Percentiles rank a stretch among this genome's conserved stretches.
Evolutionary conservation across 1,140 invertebrate genomes (phyloP).

Genomic region (Drosophila carrolli): DNA sequence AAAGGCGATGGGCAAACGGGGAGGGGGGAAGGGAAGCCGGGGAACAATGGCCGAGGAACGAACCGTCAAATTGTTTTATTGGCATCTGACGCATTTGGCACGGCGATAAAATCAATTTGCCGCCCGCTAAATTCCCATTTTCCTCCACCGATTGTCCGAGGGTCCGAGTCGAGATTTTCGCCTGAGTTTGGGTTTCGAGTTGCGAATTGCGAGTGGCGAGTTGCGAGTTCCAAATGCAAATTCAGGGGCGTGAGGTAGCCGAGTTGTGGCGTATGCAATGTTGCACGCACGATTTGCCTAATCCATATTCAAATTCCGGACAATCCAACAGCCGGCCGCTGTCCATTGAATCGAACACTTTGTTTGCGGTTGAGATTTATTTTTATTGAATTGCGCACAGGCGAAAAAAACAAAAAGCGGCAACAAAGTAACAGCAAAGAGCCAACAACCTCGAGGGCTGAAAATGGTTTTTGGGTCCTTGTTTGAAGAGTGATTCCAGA

Average conservation of each 20-base stretch:
- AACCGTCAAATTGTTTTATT: constrained; percentile 78
- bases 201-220: too few species aligned
- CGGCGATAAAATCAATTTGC: constrained; percentile 77
- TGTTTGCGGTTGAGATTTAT: constrained; percentile 80
- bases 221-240: constrained; percentile 1
- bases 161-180: constrained; percentile 1
- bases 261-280: constrained; percentile 25
- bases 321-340: constrained; percentile 39
- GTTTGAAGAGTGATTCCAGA: constrained; percentile 9
- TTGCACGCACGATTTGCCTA: constrained; percentile 74
- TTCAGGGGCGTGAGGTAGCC: constrained; percentile 49
- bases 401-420: constrained; percentile 12
- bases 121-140: constrained; percentile 39
- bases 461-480: constrained; percentile 18
- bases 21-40: too few species aligned
- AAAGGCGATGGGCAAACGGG: too few species aligned
- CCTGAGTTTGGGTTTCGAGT: neutral
- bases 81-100: constrained; percentile 66
- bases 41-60: constrained; percentile 56
- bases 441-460: constrained; percentile 26
- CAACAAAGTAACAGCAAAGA: constrained; percentile 23
- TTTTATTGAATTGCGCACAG: constrained; percentile 71
- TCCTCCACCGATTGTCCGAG: constrained; percentile 7
- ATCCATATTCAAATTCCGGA: constrained; percentile 77
- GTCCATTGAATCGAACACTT: constrained; percentile 54